phyloP scores from a whole-genome alignment of 2,888 invertebrate species.

The Metalampra italica region DNA sequence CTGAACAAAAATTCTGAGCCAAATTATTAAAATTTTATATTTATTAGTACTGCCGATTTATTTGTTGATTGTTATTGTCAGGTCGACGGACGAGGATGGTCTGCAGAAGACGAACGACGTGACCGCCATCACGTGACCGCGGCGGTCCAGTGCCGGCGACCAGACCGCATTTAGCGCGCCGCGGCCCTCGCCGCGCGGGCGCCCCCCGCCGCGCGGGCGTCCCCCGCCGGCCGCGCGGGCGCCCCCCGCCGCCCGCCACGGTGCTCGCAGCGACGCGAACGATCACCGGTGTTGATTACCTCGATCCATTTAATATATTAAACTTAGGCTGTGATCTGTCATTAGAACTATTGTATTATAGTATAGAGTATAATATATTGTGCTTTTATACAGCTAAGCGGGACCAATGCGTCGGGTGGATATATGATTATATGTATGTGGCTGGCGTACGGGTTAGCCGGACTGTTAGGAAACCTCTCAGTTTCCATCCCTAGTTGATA shows the following conservation, averaged over 20 bases:
- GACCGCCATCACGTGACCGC: conserved; percentile 65
- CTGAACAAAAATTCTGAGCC: too few relatives aligned
- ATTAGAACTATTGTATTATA: conserved; percentile 49
- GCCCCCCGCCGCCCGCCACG: conserved; percentile 2
- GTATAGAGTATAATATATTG: conserved; percentile 39
- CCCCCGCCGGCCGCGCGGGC: background rate
- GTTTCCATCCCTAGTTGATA: too few relatives aligned
- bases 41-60: too few relatives aligned
- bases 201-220: too few relatives aligned
- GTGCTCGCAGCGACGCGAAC: conserved; percentile 4
- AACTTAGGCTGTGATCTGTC: conserved; percentile 76
- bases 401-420: conserved; percentile 49
- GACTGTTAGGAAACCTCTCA: conserved; percentile 14
- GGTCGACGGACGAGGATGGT: conserved; percentile 67
- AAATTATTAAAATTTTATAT: too few relatives aligned
- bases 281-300: conserved; percentile 22
- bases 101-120: conserved; percentile 54
- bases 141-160: conserved; percentile 2
- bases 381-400: conserved; percentile 49
- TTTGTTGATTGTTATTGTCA: too few relatives aligned
- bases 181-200: conserved; percentile 9
- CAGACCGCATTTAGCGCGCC: conserved; percentile 14
- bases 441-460: conserved; percentile 9
- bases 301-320: conserved; percentile 37
- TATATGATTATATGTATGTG: too few relatives aligned